Evolutionary conservation across 2,797 vertebrate genomes (phyloP).

Genomic region (Alcedo quadribrachys): DNA sequence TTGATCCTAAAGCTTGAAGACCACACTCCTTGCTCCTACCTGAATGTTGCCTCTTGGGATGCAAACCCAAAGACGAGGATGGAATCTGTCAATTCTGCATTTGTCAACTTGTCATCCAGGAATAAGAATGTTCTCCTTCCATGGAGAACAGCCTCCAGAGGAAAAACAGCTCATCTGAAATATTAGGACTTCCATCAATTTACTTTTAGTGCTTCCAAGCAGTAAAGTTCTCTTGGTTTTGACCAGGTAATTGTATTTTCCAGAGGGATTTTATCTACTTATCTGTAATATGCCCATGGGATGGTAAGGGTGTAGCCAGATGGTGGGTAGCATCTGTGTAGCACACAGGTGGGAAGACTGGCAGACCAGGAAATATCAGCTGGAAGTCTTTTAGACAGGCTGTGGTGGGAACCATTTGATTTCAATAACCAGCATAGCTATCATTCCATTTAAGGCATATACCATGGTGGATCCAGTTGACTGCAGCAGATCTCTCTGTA

Average conservation of each 20-base stretch:
- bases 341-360: background rate
- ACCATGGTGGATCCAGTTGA: background rate
- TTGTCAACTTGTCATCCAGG: background rate
- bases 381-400: background rate
- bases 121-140: background rate
- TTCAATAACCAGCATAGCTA: background rate
- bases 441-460: background rate
- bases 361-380: background rate
- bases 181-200: conserved; percentile 7
- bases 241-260: background rate
- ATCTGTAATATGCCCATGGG: background rate
- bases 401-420: background rate
- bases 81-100: conserved; percentile 18
- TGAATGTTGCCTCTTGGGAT: background rate
- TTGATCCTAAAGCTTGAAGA: background rate
- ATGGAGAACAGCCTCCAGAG: background rate
- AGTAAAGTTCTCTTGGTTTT: background rate
- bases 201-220: conserved; percentile 11
- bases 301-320: background rate
- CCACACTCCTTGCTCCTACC: background rate
- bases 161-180: conserved; percentile 12
- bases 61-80: background rate
- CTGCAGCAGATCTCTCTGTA: rapidly evolving
- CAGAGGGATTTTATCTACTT: background rate
- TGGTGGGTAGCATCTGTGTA: background rate